phyloP scores from a whole-genome alignment of 2,113 vertebrate species.

The Perca schrenkii region DNA sequence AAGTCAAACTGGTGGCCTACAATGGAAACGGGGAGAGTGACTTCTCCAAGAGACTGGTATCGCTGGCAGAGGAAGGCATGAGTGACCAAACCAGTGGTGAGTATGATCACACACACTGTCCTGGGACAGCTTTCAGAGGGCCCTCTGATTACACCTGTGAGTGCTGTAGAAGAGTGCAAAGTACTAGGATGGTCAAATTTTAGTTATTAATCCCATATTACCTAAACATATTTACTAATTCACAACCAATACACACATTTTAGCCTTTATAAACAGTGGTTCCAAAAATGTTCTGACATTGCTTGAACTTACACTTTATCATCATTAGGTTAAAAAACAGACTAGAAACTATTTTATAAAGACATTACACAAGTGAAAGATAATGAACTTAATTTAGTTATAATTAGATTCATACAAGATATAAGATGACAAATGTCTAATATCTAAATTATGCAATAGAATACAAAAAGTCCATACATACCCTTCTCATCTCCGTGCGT shows the following conservation, averaged over 20 bases:
- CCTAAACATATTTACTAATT: not conserved
- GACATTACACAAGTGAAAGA: not conserved
- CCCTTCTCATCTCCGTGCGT: no score
- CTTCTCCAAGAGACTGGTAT: conserved; percentile 81
- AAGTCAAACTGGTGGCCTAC: conserved; percentile 85
- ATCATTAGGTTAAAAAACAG: not conserved
- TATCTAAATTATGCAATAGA: not conserved
- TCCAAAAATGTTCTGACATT: not conserved
- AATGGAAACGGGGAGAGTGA: conserved; percentile 85
- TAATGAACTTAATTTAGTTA: not conserved
- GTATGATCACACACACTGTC: not conserved
- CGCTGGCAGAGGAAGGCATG: conserved; percentile 69
- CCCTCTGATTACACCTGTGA: not conserved
- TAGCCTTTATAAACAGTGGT: not conserved
- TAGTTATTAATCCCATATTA: not conserved
- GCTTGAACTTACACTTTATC: not conserved
- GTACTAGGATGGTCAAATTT: not conserved
- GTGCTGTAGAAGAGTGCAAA: not conserved
- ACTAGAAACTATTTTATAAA: not conserved
- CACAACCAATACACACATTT: not conserved
- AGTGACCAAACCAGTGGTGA: conserved; percentile 74
- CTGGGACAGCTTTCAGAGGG: not conserved
- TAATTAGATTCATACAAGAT: not conserved
- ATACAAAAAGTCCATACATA: not conserved
- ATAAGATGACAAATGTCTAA: not conserved